Percentiles rank a stretch among this genome's conserved stretches.
Evolutionary conservation across 2,113 vertebrate species (phyloP).

Genomic region (Salminus brasiliensis): DNA sequence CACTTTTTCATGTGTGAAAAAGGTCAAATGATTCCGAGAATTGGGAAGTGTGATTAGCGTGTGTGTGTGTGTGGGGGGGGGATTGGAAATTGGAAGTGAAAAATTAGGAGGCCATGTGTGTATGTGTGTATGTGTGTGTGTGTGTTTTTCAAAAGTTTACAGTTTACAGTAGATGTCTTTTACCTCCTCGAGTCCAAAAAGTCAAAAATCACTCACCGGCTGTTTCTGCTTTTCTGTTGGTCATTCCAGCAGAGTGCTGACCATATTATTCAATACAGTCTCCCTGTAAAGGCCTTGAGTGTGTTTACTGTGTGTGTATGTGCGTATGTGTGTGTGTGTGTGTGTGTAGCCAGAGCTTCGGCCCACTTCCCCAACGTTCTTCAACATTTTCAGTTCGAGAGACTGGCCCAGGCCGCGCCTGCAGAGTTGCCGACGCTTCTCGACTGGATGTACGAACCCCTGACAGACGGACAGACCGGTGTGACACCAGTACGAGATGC

Average conservation of each 20-base stretch:
- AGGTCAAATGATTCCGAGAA: slow-evolving; percentile 22
- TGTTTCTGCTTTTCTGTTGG: slow-evolving; percentile 49
- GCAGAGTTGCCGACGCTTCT: slow-evolving; percentile 44
- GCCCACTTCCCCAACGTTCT: slow-evolving; percentile 25
- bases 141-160: slow-evolving; percentile 75
- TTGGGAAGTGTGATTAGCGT: slow-evolving; percentile 26
- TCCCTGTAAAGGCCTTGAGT: slow-evolving; percentile 53
- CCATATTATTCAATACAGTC: slow-evolving; percentile 46
- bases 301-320: slow-evolving; percentile 26
- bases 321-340: slow-evolving; percentile 31
- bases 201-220: slow-evolving; percentile 15
- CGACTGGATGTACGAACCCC: slow-evolving; percentile 42
- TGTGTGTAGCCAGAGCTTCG: slow-evolving; percentile 16
- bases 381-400: not conserved
- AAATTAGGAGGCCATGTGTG: slow-evolving; percentile 39
- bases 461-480: slow-evolving; percentile 23
- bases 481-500: slow-evolving; percentile 43
- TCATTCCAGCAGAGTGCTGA: slow-evolving; percentile 51
- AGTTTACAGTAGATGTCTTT: slow-evolving; percentile 64
- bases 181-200: slow-evolving; percentile 38
- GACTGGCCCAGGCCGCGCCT: slow-evolving; percentile 21
- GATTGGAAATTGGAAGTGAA: slow-evolving; percentile 14
- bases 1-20: slow-evolving; percentile 18
- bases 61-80: not conserved
- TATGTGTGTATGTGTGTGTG: slow-evolving; percentile 33